Conservation (phyloP, 2,888 invertebrate species). For the Ophioninae sp. region DNA sequence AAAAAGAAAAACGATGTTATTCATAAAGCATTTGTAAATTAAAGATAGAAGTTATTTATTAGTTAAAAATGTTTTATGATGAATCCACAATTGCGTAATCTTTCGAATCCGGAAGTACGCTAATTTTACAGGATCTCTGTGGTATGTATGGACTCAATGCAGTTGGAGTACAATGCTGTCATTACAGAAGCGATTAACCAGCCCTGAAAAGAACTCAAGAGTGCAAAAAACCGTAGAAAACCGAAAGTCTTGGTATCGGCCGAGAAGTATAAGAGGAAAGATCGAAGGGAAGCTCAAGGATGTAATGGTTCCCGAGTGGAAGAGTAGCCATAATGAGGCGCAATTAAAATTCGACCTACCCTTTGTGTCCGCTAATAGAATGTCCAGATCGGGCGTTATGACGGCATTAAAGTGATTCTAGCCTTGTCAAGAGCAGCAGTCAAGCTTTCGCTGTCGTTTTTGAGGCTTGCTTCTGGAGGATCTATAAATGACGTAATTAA, state of each 20-base stretch:
- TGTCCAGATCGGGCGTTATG: constrained; percentile 63
- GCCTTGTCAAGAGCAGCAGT: constrained; percentile 35
- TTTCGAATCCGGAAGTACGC: constrained; percentile 19
- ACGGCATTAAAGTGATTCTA: constrained; percentile 68
- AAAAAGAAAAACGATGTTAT: not conserved
- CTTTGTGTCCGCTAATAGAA: constrained; percentile 75
- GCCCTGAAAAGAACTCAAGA: constrained; percentile 6
- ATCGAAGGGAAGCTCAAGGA: constrained; percentile 38
- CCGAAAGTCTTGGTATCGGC: not conserved
- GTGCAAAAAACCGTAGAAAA: constrained; percentile 13
- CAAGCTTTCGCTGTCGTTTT: constrained; percentile 32
- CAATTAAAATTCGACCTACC: constrained; percentile 75
- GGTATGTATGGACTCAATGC: not conserved
- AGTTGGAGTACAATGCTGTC: constrained; percentile 7
- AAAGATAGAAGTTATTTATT: not conserved
- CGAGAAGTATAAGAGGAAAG: constrained; percentile 10
- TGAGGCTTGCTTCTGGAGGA: constrained; percentile 47
- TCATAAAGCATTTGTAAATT: not conserved
- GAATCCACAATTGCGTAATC: constrained; percentile 18
- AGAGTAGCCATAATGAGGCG: constrained; percentile 57
- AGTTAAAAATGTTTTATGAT: constrained; percentile 24
- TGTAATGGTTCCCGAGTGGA: constrained; percentile 20
- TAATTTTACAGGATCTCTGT: constrained; percentile 21
- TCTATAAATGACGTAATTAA: constrained; percentile 67
- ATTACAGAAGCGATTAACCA: constrained; percentile 28